These are phyloP conservation scores for Chamaetylas fuelleborni DNA, from an alignment of 2,113 vertebrate species.

Conservation along the genomic window DNA sequence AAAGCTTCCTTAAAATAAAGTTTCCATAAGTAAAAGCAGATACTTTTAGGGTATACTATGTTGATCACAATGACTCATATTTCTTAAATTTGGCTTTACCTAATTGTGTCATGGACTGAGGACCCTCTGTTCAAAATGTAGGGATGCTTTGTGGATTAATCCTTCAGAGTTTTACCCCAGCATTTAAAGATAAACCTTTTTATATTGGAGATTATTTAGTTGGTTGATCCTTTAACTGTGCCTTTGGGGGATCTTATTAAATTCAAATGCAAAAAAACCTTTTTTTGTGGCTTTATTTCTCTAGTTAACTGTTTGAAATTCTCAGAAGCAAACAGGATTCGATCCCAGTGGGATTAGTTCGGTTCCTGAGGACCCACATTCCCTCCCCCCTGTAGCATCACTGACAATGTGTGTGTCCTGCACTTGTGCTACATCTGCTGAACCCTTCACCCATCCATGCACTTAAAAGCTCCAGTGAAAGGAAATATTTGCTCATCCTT, in stretches of 20 bases:
- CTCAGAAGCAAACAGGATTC: not conserved
- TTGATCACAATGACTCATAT: not conserved
- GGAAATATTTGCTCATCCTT: not conserved
- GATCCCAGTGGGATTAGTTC: not conserved
- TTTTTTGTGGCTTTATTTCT: not conserved
- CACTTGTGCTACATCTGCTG: not conserved
- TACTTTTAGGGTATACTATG: not conserved
- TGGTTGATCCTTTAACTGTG: not conserved
- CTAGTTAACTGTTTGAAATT: not conserved
- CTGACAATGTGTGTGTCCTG: fast-evolving
- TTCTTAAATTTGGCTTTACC: not conserved
- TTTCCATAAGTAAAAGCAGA: not conserved
- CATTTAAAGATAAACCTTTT: not conserved
- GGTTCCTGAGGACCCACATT: fast-evolving
- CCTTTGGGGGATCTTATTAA: not conserved
- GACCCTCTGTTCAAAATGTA: not conserved
- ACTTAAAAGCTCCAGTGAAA: not conserved
- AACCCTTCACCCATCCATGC: not conserved
- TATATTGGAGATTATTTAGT: not conserved
- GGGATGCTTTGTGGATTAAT: not conserved
- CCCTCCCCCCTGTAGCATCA: not conserved
- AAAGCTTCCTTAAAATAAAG: not conserved
- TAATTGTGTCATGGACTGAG: not conserved
- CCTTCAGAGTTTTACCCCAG: not conserved
- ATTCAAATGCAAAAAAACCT: not conserved